Evolutionary conservation across 2,888 invertebrate species (phyloP).

Genomic region (Odontocerum albicorne): DNA sequence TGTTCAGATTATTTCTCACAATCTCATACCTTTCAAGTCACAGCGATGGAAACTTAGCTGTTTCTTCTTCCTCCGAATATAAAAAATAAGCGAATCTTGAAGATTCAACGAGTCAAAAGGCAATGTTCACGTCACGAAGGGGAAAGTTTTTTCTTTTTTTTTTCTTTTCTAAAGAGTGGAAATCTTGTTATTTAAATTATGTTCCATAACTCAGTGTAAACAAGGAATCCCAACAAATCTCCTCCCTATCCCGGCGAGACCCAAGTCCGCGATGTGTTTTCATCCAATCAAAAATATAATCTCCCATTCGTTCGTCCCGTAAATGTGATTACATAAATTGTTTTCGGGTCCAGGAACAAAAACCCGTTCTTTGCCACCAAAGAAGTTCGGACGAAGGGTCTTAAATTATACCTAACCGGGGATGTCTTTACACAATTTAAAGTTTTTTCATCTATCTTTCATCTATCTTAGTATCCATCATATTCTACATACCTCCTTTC

Average conservation of each 20-base stretch:
- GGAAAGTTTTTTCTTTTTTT: neutral
- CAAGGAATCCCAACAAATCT: conserved; percentile 33
- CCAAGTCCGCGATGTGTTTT: conserved; percentile 30
- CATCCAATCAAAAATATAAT: conserved; percentile 37
- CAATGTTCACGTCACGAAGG: neutral
- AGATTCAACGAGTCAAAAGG: neutral
- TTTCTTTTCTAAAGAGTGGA: conserved; percentile 25
- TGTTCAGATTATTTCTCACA: no score
- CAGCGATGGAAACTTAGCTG: no score
- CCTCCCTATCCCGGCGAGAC: conserved; percentile 15
- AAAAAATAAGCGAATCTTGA: no score
- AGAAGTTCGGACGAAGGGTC: conserved; percentile 11
- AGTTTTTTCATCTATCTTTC: conserved; percentile 21
- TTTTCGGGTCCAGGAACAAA: conserved; percentile 27
- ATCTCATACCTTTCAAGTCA: no score
- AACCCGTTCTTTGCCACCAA: conserved; percentile 22
- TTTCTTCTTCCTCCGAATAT: no score
- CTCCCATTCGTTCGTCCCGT: conserved; percentile 32
- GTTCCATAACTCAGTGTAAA: conserved; percentile 34
- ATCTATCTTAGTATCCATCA: conserved; percentile 17
- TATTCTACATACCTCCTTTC: conserved; percentile 7
- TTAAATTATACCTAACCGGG: conserved; percentile 14
- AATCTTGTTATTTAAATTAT: conserved; percentile 29
- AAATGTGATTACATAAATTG: conserved; percentile 36
- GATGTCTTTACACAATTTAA: conserved; percentile 15